Percentiles rank a stretch among this genome's conserved stretches.
These are phyloP conservation scores for Cecidostiba fungosa DNA, from an alignment of 2,888 invertebrate genomes.

Conservation along the genomic window DNA sequence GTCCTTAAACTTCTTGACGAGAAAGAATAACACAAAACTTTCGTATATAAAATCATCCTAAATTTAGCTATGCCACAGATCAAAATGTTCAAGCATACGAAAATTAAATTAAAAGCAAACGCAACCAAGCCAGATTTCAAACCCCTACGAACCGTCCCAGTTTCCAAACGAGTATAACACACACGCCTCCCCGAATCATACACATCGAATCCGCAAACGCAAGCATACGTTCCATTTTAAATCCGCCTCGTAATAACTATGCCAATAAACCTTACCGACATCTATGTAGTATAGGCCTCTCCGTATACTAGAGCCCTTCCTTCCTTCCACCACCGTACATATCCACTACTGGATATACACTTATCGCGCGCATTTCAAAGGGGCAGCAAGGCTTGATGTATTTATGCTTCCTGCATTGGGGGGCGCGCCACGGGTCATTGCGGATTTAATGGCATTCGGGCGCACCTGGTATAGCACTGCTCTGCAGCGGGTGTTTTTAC, in stretches of 20 bases:
- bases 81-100: too few species aligned
- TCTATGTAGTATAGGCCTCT: not conserved
- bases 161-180: not conserved
- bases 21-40: too few species aligned
- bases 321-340: not conserved
- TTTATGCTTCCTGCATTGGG: constrained; percentile 47
- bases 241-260: constrained; percentile 1
- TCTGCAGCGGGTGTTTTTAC: not conserved
- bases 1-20: too few species aligned
- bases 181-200: not conserved
- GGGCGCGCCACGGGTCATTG: constrained; percentile 51
- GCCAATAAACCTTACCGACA: not conserved
- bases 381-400: constrained; percentile 32
- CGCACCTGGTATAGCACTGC: constrained; percentile 36
- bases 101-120: too few species aligned
- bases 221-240: not conserved
- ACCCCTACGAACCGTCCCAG: not conserved
- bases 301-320: not conserved
- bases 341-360: not conserved
- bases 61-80: too few species aligned
- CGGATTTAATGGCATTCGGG: constrained; percentile 48
- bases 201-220: not conserved
- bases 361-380: constrained; percentile 13
- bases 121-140: too few species aligned
- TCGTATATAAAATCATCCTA: too few species aligned